phyloP scores from a whole-genome alignment of 1,140 invertebrate genomes.

The Pollicipes pollicipes region DNA sequence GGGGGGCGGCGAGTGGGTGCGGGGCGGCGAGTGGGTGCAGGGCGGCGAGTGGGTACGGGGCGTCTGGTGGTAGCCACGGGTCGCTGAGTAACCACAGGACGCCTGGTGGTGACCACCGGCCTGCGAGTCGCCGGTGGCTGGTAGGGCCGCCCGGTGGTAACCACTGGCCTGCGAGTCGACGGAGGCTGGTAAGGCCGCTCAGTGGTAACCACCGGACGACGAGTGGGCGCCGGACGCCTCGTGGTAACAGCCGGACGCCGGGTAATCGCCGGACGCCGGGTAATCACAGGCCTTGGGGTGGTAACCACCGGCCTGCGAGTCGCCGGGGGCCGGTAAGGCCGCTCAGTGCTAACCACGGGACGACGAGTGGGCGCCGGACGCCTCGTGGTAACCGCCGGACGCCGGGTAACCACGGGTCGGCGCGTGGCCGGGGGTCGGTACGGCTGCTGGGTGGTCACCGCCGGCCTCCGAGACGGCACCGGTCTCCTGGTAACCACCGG shows the following conservation, averaged over 20 bases:
- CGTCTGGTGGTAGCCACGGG: background rate
- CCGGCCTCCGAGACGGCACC: background rate
- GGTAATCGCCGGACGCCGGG: background rate
- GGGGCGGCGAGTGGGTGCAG: no score
- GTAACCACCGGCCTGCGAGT: no score
- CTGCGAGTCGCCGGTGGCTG: no score
- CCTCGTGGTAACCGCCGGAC: background rate
- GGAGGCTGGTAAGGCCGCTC: background rate
- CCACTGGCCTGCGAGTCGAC: background rate
- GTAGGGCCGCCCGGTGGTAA: no score
- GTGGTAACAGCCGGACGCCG: no score
- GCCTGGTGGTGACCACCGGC: background rate
- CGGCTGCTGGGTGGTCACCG: no score
- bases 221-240: background rate
- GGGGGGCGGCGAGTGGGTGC: no score
- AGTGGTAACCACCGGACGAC: background rate
- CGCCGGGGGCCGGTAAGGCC: no score
- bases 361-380: background rate
- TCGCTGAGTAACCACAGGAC: no score
- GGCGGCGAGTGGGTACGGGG: background rate
- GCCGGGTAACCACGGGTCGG: background rate
- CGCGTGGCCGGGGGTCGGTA: background rate
- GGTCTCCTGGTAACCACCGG: no score
- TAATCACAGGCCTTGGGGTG: background rate
- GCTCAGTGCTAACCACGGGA: no score